phyloP scores from a whole-genome alignment of 2,797 vertebrate species.

The Natrix natrix region DNA sequence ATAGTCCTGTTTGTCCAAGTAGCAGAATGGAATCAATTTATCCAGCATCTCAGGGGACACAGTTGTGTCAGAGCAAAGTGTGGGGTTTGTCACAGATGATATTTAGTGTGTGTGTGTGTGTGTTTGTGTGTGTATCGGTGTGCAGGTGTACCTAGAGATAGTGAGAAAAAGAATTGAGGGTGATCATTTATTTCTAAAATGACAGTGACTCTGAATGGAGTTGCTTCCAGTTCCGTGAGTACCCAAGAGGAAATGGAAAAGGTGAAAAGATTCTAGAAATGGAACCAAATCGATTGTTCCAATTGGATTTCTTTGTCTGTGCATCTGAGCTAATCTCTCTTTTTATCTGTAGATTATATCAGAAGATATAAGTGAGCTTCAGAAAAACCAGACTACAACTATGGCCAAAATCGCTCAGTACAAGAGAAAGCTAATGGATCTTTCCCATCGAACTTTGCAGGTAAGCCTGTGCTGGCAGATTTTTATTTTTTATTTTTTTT shows the following conservation, averaged over 20 bases:
- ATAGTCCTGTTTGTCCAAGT: too few species aligned
- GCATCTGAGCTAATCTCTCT: neutral
- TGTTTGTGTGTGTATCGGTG: neutral
- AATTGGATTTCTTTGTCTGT: neutral
- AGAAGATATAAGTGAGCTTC: slow-evolving; percentile 93
- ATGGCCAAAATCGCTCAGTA: slow-evolving; percentile 98
- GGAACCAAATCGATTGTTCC: neutral
- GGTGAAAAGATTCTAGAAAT: too few species aligned
- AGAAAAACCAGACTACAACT: slow-evolving; percentile 96
- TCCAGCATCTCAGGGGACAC: too few species aligned
- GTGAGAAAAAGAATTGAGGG: neutral
- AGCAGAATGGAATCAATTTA: too few species aligned
- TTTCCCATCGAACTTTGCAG: slow-evolving; percentile 94
- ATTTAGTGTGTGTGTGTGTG: neutral
- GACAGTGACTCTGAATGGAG: neutral
- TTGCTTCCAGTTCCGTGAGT: neutral
- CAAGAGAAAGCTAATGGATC: slow-evolving; percentile 97
- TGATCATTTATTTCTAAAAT: neutral
- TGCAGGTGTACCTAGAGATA: neutral
- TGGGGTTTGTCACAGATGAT: neutral
- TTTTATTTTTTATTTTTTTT: neutral
- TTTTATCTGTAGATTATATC: slow-evolving; percentile 86
- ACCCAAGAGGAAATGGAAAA: neutral
- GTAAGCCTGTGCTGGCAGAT: slow-evolving; percentile 60
- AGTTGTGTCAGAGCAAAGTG: neutral